Conservation (phyloP, 2,888 invertebrate genomes). For the Dexiosoma caninum region DNA sequence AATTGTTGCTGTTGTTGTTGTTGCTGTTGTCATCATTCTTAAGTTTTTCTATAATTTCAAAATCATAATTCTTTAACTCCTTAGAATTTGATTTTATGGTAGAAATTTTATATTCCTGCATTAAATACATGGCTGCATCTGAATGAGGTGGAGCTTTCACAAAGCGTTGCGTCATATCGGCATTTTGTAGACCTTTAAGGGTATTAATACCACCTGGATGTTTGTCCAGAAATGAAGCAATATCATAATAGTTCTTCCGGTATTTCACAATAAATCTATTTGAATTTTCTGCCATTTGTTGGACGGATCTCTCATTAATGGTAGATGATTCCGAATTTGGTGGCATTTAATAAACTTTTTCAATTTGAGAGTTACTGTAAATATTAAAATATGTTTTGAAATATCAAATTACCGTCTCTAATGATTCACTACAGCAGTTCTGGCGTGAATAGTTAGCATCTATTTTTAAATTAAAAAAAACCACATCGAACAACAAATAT, state of each 20-base stretch:
- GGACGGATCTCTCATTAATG: background rate
- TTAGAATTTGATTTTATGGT: background rate
- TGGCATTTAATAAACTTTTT: slow-evolving; percentile 21
- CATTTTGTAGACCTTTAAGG: slow-evolving; percentile 76
- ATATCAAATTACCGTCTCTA: background rate
- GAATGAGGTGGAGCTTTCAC: slow-evolving; percentile 76
- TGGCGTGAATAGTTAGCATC: background rate
- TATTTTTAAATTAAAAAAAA: background rate
- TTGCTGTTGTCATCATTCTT: slow-evolving; percentile 22
- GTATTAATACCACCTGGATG: slow-evolving; percentile 87
- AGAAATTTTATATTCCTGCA: slow-evolving; percentile 74
- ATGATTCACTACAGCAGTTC: background rate
- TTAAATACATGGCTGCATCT: slow-evolving; percentile 76
- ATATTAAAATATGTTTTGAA: background rate
- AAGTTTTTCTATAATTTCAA: slow-evolving; percentile 37
- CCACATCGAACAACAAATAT: background rate
- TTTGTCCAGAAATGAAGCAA: slow-evolving; percentile 82
- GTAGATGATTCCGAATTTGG: slow-evolving; percentile 25
- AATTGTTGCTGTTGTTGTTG: slow-evolving; percentile 18
- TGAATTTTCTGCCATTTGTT: slow-evolving; percentile 20
- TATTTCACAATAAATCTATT: slow-evolving; percentile 75
- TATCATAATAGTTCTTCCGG: slow-evolving; percentile 81
- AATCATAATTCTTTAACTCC: slow-evolving; percentile 27
- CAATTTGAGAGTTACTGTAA: slow-evolving; percentile 1
- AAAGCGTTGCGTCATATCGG: slow-evolving; percentile 75